Evolutionary conservation across 2,888 invertebrate species (phyloP).

Genomic region (Octodonta nipae): DNA sequence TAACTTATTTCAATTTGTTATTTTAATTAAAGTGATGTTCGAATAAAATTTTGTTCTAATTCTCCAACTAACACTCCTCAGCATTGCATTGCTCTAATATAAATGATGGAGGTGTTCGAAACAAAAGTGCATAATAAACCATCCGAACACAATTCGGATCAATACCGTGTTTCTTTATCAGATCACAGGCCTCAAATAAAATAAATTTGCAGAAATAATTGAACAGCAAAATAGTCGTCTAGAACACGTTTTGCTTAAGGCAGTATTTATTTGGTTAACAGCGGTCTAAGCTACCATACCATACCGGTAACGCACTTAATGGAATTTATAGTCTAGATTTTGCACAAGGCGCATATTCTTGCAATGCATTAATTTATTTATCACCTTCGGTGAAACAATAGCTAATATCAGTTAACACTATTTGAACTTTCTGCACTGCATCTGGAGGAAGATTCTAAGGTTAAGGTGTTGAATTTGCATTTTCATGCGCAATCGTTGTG

Average conservation of each 20-base stretch:
- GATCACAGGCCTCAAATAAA: constrained; percentile 32
- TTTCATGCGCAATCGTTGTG: no score
- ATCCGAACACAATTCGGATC: constrained; percentile 33
- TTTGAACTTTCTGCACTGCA: constrained; percentile 4
- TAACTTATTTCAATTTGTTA: no score
- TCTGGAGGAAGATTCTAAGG: no score
- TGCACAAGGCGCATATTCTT: constrained; percentile 25
- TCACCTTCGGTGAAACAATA: constrained; percentile 32
- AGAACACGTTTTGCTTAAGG: constrained; percentile 1
- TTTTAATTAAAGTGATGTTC: no score
- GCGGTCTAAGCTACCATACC: constrained; percentile 31
- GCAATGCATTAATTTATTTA: constrained; percentile 33
- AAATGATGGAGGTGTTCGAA: constrained; percentile 9
- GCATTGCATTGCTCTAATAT: constrained; percentile 2
- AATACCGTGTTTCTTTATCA: constrained; percentile 35
- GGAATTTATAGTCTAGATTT: constrained; percentile 34
- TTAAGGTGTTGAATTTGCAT: no score
- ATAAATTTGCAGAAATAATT: constrained; percentile 27
- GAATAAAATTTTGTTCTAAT: no score
- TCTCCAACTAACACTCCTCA: neutral
- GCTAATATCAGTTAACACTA: constrained; percentile 10
- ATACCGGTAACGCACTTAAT: constrained; percentile 35
- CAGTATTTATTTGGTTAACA: constrained; percentile 22
- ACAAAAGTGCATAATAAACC: constrained; percentile 31
- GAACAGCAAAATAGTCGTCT: no score